Evolutionary conservation across 2,888 invertebrate species (phyloP).

Genomic region (Apamea anceps): DNA sequence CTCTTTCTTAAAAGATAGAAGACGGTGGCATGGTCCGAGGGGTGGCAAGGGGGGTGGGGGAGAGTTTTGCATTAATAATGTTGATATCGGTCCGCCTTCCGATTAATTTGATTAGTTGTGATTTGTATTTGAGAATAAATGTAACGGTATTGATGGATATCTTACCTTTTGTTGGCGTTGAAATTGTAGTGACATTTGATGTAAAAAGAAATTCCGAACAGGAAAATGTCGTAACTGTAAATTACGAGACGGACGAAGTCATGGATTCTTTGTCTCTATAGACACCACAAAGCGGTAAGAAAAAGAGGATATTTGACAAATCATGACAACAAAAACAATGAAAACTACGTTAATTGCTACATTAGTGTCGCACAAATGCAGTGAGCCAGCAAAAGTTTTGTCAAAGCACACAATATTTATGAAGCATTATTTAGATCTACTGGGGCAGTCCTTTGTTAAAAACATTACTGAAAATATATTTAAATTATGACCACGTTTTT

Average conservation of each 20-base stretch:
- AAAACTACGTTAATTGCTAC: not conserved
- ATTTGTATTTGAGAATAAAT: conserved; percentile 76
- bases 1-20: conserved; percentile 79
- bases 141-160: conserved; percentile 65
- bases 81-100: conserved; percentile 87
- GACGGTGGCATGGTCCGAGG: conserved; percentile 65
- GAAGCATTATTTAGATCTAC: not conserved
- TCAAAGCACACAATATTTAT: not conserved
- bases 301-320: not conserved
- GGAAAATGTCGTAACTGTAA: not conserved
- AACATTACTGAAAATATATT: not conserved
- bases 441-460: not conserved
- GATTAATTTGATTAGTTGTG: conserved; percentile 90
- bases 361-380: not conserved
- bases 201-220: not conserved
- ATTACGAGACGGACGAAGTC: not conserved
- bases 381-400: not conserved
- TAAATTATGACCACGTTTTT: not conserved
- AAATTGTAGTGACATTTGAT: not conserved
- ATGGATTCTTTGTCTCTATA: not conserved
- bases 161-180: conserved; percentile 41
- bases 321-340: not conserved
- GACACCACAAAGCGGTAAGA: not conserved
- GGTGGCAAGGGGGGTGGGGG: conserved; percentile 70
- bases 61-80: conserved; percentile 89